Base-by-base conservation (phyloP, 1,140 invertebrate genomes). In the Copidosoma floridanum region DNA sequence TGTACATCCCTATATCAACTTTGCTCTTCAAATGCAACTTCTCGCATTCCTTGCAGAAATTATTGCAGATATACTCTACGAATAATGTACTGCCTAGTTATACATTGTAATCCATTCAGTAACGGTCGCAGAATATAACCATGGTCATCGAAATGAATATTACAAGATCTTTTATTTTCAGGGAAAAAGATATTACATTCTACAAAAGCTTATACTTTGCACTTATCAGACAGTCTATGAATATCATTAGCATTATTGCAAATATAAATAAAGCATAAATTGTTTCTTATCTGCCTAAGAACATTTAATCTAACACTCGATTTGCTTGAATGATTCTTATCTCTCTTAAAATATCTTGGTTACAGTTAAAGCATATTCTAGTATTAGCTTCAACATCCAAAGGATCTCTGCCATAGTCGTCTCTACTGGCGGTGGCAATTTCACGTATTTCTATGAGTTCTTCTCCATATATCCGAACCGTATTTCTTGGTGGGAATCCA, bases 141-240 rank as follows among this genome's bases (percentile, higher is more conserved):
- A 18, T 35, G 23, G 0, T 61, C 43, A 54, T 65, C 55, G 7
- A 61, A 55, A 55, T 58, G 59, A 43, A 47, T 20, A 26, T 32
- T 11, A 40, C 64, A 61, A 11, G 59, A 61, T 47, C 51, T 50
- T 10, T 61, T 41, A n/a, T n/a, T n/a, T n/a, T n/a, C n/a, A n/a
- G n/a, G n/a, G n/a, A n/a, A n/a, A n/a, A n/a, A n/a, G n/a, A 65
- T 65, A 32, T 64, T 56, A 27, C 51, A 43, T 46, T 41, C 43
- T 16, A 57, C 27, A 29, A 57, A 61, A 57, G 57, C 35, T 21
- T 56, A 18, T 23, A 37, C 62, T 52, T 57, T 40, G 23, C 41
- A 59, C 3, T 47, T 29, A 1, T 38, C 14, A 10, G 57, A 64
- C 3, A 64, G 7, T 44, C 57, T 16, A n/a, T 24, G 18, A 0